phyloP scores from a whole-genome alignment of 2,113 vertebrate species.

The Copsychus sechellarum region DNA sequence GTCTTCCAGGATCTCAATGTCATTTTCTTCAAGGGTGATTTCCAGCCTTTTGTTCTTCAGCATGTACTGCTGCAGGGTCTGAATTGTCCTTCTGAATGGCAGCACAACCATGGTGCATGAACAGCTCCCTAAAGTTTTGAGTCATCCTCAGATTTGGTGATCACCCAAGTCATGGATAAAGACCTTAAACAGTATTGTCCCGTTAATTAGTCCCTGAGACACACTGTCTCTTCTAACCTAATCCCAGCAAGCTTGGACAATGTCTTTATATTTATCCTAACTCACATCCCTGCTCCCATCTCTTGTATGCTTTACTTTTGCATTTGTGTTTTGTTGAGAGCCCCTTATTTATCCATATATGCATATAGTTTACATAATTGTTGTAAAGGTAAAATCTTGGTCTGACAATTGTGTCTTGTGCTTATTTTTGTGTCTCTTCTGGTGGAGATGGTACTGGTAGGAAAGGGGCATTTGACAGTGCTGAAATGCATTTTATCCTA shows the following conservation, averaged over 20 bases:
- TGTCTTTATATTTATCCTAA: not conserved
- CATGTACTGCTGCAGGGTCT: not conserved
- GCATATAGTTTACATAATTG: not conserved
- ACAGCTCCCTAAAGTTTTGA: not conserved
- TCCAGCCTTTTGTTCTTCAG: not conserved
- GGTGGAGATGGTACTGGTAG: not conserved
- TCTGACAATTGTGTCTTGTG: not conserved
- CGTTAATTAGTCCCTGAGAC: not conserved
- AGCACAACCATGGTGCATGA: not conserved
- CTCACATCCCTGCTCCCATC: fast-evolving
- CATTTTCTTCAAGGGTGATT: not conserved
- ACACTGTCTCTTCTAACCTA: not conserved
- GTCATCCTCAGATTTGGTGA: not conserved
- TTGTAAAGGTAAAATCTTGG: not conserved
- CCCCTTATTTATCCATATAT: not conserved
- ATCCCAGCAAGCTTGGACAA: not conserved
- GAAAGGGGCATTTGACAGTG: not conserved
- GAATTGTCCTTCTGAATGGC: not conserved
- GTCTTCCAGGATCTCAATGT: fast-evolving
- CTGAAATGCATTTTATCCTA: not conserved
- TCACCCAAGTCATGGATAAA: not conserved
- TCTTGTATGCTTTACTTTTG: not conserved
- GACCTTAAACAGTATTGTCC: fast-evolving
- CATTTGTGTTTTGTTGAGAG: not conserved
- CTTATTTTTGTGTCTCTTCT: not conserved